Conservation (phyloP, 2,888 invertebrate genomes). For the Thereva unica region DNA sequence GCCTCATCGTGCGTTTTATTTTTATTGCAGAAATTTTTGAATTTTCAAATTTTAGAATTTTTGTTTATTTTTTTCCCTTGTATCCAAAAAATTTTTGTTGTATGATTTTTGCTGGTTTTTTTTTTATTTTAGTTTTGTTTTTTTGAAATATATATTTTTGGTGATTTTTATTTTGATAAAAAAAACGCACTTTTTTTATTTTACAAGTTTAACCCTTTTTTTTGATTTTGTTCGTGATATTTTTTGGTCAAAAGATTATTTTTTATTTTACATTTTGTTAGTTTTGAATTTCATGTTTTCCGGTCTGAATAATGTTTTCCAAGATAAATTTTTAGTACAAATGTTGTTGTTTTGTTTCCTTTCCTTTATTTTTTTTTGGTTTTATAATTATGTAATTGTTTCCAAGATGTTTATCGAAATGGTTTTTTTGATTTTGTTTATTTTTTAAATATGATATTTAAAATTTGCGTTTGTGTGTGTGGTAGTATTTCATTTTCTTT, state of each 20-base stretch:
- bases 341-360: no score
- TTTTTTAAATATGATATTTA: no score
- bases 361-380: no score
- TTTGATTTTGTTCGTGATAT: background rate
- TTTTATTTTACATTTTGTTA: background rate
- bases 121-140: constrained; percentile 10
- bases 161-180: background rate
- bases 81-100: constrained; percentile 12
- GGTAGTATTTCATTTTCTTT: no score
- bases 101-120: constrained; percentile 1
- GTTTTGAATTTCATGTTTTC: no score
- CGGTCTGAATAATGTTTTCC: no score
- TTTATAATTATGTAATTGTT: no score
- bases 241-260: background rate
- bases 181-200: constrained; percentile 20
- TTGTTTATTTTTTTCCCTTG: constrained; percentile 1
- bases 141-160: constrained; percentile 1
- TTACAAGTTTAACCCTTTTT: constrained; percentile 1
- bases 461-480: no score
- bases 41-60: constrained; percentile 8
- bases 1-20: background rate
- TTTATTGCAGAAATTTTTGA: background rate
- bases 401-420: no score
- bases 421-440: no score
- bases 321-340: no score